A percentile compares a stretch with the other conserved stretches of the same genome.
phyloP scores from a whole-genome alignment of 2,797 vertebrate species.

The Holocentrus rufus region DNA sequence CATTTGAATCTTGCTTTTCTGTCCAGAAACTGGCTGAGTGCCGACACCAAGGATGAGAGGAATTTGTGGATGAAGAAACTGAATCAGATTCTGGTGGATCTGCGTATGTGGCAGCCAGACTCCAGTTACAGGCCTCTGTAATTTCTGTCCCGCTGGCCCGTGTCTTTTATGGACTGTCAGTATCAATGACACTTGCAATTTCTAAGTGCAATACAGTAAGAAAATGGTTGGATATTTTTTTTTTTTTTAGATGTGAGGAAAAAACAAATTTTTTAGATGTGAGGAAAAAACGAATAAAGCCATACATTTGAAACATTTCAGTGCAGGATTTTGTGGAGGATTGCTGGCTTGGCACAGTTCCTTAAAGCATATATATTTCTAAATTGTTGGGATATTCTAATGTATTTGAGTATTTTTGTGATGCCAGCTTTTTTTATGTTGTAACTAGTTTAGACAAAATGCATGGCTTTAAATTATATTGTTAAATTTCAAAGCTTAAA shows the following conservation, averaged over 20 bases:
- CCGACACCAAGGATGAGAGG: slow-evolving; percentile 96
- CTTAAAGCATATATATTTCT: background rate
- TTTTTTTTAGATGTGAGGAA: too few species aligned
- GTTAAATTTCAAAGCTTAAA: slow-evolving; percentile 43
- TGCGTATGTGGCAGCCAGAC: slow-evolving; percentile 96
- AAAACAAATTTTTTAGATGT: slow-evolving; percentile 52
- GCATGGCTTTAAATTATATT: slow-evolving; percentile 52
- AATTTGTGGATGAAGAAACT: slow-evolving; percentile 97
- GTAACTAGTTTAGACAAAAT: slow-evolving; percentile 25
- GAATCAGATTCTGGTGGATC: slow-evolving; percentile 93
- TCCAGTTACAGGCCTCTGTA: slow-evolving; percentile 87
- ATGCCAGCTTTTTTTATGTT: slow-evolving; percentile 9
- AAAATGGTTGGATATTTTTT: slow-evolving; percentile 51
- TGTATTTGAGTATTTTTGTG: slow-evolving; percentile 2
- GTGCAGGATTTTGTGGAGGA: slow-evolving; percentile 50
- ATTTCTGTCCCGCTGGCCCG: slow-evolving; percentile 29
- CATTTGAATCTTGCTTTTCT: background rate
- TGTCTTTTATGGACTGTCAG: slow-evolving; percentile 17
- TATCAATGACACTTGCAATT: slow-evolving; percentile 45
- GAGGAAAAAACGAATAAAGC: slow-evolving; percentile 65
- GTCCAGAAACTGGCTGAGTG: slow-evolving; percentile 95
- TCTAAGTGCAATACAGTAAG: slow-evolving; percentile 77
- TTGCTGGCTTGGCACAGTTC: slow-evolving; percentile 20
- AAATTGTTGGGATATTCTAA: slow-evolving; percentile 9
- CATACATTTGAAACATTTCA: slow-evolving; percentile 66